Base-by-base conservation (phyloP, 2,888 invertebrate species). In the Gisinianus flammeolus region DNA sequence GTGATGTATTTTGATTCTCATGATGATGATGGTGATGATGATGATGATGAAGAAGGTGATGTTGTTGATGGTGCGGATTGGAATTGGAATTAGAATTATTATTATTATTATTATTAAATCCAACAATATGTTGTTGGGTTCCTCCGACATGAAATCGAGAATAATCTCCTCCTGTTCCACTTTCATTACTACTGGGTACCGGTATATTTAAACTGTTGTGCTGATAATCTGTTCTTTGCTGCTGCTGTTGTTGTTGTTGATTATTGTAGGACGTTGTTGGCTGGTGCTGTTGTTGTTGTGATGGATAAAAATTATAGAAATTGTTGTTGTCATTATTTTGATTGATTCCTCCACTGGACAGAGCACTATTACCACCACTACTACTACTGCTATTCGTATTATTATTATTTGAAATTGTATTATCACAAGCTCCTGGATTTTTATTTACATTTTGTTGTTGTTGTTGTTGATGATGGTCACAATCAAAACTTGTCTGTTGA, bases 121-220 rank as follows among this genome's bases (percentile, higher is more conserved):
- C 74, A 12, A 35, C 12, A 35, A 35, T 35, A 35, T 35, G 19
- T n/a, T n/a, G n/a, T n/a, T n/a, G n/a, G n/a, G n/a, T n/a, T n/a
- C n/a, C n/a, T 12, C 28, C 19, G 5, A 24, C 26, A 70, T 69
- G 70, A 62, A 70, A 76, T 62, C 62, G 24, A 58, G 76, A 76
- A 30, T 76, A 76, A 58, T 76, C 76, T 58, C 70, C 76, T 62
- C 33, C 76, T 58, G 62, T 70, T 62, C 33, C 76, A 30, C 54
- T 58, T 24, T 35, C 24, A 70, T 73, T 33, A 52, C 30, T 35
- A 62, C 30, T 26, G n/a, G 62, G 62, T 62, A 54, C 52, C 19
- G 54, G 30, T 31, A 24, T 19, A 69, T 33, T 78, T 72, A 58
- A 69, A 68, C 62, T 74, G 26, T 54, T 73, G 68, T 78, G 67